Evolutionary conservation across 2,888 invertebrate genomes (phyloP), one percentile per base, ranked within the genome.

Genomic region (Drosophila nr. perissopoda): DNA sequence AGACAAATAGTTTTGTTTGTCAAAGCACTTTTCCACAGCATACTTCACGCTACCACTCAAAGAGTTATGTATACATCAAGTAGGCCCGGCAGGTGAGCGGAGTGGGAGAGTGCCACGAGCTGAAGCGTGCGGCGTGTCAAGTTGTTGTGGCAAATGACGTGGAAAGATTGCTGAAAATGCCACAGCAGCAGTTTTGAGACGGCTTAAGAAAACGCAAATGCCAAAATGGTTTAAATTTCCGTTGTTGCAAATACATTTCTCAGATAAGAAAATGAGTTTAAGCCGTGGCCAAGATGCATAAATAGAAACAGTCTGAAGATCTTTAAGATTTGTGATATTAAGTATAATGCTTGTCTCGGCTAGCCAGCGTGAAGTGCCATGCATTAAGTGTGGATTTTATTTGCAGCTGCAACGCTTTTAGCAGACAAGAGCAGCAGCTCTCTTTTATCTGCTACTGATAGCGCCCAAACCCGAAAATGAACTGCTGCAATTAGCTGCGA

Each of bases 1-100:
- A 86, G 76, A 78, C 74, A 86, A 88, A 83, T 86, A 88, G 86
- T 86, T 83, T 72, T 69, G 82, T 83, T 77, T 78, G 75, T 87
- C 83, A 87, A 87, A 83, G 88, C 83, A 87, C 79, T 81, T 76
- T 81, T 29, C 56, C 29, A 25, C 49, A 42, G 64, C 68, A 59
- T 68, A 65, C 74, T 77, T 61, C 36, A 62, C 52, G 64, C 67
- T 51, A 45, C 45, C 16, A 59, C 61, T 27, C 52, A 78, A 77
- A 71, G 78, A 78, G 80, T 80, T 80, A 70, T 66, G 72, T 67
- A 66, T 67, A 49, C 52, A 67, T 63, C 70, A 53, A 58, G 77
- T 74, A 69, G 78, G 81, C 78, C 48, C 51, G 45, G 53, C 71
- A 74, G 80, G 70, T 74, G 51, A 68, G 34, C 29, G 36, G 25